Conservation (phyloP, 2,888 invertebrate genomes). For the Anticlea derivata region DNA sequence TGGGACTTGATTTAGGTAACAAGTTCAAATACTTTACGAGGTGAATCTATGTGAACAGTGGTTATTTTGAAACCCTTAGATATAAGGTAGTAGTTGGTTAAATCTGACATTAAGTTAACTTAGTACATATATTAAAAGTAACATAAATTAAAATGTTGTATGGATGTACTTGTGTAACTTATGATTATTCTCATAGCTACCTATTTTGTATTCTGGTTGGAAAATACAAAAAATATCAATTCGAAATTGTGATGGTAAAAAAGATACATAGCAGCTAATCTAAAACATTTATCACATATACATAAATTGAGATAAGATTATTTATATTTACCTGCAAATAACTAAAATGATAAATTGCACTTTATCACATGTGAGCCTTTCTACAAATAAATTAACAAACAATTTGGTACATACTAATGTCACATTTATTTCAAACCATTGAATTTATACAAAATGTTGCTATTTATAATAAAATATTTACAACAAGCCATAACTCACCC, state of each 20-base stretch:
- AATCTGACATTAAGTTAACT: neutral
- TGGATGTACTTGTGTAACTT: conserved; percentile 15
- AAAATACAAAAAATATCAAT: conserved; percentile 1
- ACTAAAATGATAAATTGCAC: conserved; percentile 6
- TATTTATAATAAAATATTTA: conserved; percentile 12
- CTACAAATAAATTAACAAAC: conserved; percentile 6
- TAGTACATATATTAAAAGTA: neutral
- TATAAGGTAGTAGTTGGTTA: too few species aligned
- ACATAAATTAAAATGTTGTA: conserved; percentile 7
- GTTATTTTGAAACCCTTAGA: too few species aligned
- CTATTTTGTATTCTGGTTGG: neutral
- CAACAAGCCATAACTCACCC: conserved; percentile 1
- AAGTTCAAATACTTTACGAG: too few species aligned
- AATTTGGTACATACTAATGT: conserved; percentile 12
- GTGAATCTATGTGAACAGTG: too few species aligned
- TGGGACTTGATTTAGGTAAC: too few species aligned
- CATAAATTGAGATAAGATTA: conserved; percentile 9
- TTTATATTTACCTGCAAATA: conserved; percentile 1
- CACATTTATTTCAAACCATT: conserved; percentile 12
- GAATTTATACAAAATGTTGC: conserved; percentile 11
- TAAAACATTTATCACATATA: conserved; percentile 18
- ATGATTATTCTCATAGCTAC: conserved; percentile 1
- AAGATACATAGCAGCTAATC: neutral
- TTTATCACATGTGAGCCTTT: conserved; percentile 6
- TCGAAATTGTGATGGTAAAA: conserved; percentile 4